Percentiles rank a stretch among this genome's conserved stretches.
phyloP scores from a whole-genome alignment of 2,888 invertebrate genomes.

The Embidobia sp. region DNA sequence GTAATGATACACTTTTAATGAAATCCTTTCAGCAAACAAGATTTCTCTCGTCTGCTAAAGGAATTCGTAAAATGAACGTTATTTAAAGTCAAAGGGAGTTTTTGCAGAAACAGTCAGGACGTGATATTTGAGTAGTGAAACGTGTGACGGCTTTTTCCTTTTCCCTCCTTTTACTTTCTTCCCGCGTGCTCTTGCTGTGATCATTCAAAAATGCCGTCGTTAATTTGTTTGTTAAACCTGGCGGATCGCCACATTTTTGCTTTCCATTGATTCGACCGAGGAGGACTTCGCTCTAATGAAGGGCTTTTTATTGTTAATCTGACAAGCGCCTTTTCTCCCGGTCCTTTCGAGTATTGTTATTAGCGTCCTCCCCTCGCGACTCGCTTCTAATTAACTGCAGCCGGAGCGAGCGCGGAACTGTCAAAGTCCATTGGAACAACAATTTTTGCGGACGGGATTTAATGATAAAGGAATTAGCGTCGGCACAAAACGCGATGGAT shows the following conservation, averaged over 20 bases:
- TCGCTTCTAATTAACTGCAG: constrained; percentile 26
- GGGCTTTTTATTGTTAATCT: constrained; percentile 14
- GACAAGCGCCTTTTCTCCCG: background rate
- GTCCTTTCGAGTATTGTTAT: constrained; percentile 11
- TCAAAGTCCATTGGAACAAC: constrained; percentile 24
- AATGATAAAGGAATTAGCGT: constrained; percentile 70
- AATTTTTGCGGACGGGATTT: constrained; percentile 39
- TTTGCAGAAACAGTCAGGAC: constrained; percentile 25
- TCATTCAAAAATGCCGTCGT: constrained; percentile 1
- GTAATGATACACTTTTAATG: constrained; percentile 52
- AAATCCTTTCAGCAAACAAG: constrained; percentile 52
- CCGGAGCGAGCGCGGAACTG: background rate
- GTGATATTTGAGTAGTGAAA: constrained; percentile 39
- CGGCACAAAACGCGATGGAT: constrained; percentile 71
- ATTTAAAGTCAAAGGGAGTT: constrained; percentile 48
- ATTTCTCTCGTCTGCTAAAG: constrained; percentile 26
- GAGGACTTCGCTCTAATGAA: constrained; percentile 29
- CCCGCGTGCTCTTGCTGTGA: background rate
- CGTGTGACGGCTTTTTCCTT: constrained; percentile 30
- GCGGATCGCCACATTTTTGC: constrained; percentile 30
- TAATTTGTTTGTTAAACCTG: constrained; percentile 36
- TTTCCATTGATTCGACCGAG: background rate
- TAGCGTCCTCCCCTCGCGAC: background rate
- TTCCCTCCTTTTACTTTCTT: background rate
- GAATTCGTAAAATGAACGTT: constrained; percentile 41